A percentile compares a stretch with the other conserved stretches of the same genome.
Conservation (phyloP, 2,113 vertebrate species). For the Riparia riparia region DNA sequence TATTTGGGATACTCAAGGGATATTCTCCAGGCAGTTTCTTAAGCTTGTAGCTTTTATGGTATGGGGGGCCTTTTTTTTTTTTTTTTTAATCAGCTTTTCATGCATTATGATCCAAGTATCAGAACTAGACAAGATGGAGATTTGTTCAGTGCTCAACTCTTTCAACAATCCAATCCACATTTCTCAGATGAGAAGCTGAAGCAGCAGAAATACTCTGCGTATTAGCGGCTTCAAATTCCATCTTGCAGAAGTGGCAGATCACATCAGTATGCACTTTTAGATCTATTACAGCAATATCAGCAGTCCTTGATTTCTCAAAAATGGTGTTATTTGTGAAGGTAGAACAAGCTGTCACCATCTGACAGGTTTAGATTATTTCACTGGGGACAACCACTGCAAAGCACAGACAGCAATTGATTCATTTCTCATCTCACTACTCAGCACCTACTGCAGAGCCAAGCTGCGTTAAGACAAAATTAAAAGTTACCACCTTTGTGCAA, state of each 20-base stretch:
- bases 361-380: slow-evolving; percentile 38
- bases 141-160: neutral
- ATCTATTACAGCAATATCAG: slow-evolving; percentile 44
- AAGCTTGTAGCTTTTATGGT: neutral
- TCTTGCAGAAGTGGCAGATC: neutral
- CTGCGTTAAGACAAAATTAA: slow-evolving; percentile 6
- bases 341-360: slow-evolving; percentile 31
- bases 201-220: neutral
- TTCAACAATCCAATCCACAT: neutral
- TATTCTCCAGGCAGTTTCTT: neutral
- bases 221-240: neutral
- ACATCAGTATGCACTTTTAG: slow-evolving; percentile 44
- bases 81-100: neutral
- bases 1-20: neutral
- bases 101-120: neutral
- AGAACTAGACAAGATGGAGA: neutral
- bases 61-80: neutral
- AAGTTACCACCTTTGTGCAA: neutral
- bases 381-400: neutral
- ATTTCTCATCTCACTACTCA: neutral
- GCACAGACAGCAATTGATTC: neutral
- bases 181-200: slow-evolving; percentile 5
- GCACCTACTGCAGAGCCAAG: neutral
- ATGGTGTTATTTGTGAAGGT: slow-evolving; percentile 3
- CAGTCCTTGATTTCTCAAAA: slow-evolving; percentile 51